These are phyloP conservation scores for Tetheella fluctuosa DNA, from an alignment of 2,888 invertebrate genomes.

Conservation along the genomic window DNA sequence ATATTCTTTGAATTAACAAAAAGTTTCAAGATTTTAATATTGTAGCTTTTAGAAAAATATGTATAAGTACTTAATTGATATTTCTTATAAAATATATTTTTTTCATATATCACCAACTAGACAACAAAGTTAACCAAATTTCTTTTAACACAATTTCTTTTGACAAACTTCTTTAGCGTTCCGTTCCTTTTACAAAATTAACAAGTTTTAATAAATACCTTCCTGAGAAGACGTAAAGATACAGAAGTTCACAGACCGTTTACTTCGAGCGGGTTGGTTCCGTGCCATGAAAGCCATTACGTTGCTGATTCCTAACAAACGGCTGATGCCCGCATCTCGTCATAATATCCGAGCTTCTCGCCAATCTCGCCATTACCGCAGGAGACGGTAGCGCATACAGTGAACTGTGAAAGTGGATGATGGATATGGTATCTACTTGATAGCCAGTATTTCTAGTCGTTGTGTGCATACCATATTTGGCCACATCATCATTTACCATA, in stretches of 20 bases:
- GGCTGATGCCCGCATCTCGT: constrained; percentile 12
- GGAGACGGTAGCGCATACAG: constrained; percentile 5
- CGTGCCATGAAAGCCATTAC: background rate
- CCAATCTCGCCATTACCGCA: constrained; percentile 21
- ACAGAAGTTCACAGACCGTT: background rate
- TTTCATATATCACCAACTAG: no score
- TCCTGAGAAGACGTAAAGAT: background rate
- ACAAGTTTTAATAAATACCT: background rate
- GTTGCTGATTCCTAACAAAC: background rate
- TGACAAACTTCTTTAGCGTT: background rate
- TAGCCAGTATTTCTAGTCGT: no score
- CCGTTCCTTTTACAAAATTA: background rate
- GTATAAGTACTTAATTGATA: no score
- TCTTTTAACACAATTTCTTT: background rate
- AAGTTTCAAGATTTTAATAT: no score
- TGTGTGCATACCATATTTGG: no score
- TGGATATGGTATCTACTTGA: background rate
- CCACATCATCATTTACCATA: no score
- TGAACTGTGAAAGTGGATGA: background rate
- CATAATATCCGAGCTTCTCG: constrained; percentile 21
- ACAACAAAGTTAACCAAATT: background rate
- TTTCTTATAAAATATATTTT: no score
- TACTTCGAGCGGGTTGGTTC: background rate
- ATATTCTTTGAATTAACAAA: no score
- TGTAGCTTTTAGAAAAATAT: no score